These are phyloP conservation scores for Herpailurus yagouaroundi DNA, from an alignment of 2,113 vertebrate species.

Conservation along the genomic window DNA sequence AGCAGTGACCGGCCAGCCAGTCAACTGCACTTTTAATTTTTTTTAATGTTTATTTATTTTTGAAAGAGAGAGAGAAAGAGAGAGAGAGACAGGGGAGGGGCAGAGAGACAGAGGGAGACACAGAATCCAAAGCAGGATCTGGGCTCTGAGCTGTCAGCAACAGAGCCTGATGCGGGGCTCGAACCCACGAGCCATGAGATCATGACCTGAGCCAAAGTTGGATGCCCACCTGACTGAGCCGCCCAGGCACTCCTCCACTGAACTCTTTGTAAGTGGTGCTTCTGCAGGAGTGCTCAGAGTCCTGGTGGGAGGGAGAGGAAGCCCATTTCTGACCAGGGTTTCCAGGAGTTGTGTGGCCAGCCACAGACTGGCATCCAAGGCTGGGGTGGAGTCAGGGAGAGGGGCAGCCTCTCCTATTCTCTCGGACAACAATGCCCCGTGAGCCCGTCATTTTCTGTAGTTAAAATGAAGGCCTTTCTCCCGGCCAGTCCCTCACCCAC, in stretches of 20 bases:
- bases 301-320: conserved; percentile 63
- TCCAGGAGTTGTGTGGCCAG: conserved; percentile 70
- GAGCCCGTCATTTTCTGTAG: conserved; percentile 58
- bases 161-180: no score
- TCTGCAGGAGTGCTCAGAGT: neutral
- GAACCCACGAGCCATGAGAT: no score
- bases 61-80: no score
- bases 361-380: conserved; percentile 59
- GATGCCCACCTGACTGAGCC: no score
- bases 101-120: no score
- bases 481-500: conserved; percentile 39
- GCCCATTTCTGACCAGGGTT: conserved; percentile 56
- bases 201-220: no score
- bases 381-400: conserved; percentile 38
- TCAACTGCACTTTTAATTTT: neutral
- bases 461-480: conserved; percentile 41
- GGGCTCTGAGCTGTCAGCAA: no score
- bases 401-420: conserved; percentile 55
- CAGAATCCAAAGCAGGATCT: no score
- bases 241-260: neutral
- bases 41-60: no score
- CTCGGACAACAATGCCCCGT: conserved; percentile 60
- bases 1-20: neutral
- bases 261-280: neutral
- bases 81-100: no score